A percentile compares a stretch with the other conserved stretches of the same genome.
These are phyloP conservation scores for Cryptophagus acutangulus DNA, from an alignment of 2,888 invertebrate genomes.

Conservation along the genomic window DNA sequence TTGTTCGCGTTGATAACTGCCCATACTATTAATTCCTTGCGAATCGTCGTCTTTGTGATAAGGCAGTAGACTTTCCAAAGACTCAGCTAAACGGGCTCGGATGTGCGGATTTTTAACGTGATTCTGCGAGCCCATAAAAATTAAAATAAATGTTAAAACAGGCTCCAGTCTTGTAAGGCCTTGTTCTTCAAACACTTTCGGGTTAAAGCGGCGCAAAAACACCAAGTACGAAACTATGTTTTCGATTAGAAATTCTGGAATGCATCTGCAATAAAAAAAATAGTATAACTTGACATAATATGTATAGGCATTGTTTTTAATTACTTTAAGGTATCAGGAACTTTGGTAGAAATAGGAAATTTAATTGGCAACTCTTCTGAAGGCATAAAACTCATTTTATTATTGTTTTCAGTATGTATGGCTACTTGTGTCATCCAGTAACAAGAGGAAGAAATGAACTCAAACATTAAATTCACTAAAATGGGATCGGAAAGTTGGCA, in stretches of 20 bases:
- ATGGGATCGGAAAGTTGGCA: slow-evolving; percentile 73
- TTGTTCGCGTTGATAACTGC: slow-evolving; percentile 62
- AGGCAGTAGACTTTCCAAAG: slow-evolving; percentile 81
- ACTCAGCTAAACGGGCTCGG: slow-evolving; percentile 84
- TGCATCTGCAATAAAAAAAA: no score
- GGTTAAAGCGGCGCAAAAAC: slow-evolving; percentile 64
- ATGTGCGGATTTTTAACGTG: slow-evolving; percentile 85
- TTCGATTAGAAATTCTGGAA: slow-evolving; percentile 88
- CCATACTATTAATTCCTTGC: slow-evolving; percentile 44
- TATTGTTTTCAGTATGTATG: slow-evolving; percentile 47
- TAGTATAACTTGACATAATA: no score
- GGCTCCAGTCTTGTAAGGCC: slow-evolving; percentile 61
- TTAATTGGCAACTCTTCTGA: slow-evolving; percentile 51
- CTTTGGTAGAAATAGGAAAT: slow-evolving; percentile 61
- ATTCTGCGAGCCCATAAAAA: slow-evolving; percentile 79
- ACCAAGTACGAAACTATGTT: slow-evolving; percentile 79
- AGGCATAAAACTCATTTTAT: slow-evolving; percentile 57
- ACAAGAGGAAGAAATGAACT: slow-evolving; percentile 76
- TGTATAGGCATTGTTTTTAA: slow-evolving; percentile 16
- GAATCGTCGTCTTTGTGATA: slow-evolving; percentile 56
- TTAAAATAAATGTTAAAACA: slow-evolving; percentile 72
- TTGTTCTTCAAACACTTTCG: slow-evolving; percentile 61
- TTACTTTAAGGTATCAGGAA: slow-evolving; percentile 66
- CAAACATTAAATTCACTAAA: slow-evolving; percentile 63
- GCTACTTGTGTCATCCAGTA: slow-evolving; percentile 85